These are phyloP conservation scores for Haemorhous mexicanus DNA, from an alignment of 2,113 vertebrate species.

Conservation along the genomic window DNA sequence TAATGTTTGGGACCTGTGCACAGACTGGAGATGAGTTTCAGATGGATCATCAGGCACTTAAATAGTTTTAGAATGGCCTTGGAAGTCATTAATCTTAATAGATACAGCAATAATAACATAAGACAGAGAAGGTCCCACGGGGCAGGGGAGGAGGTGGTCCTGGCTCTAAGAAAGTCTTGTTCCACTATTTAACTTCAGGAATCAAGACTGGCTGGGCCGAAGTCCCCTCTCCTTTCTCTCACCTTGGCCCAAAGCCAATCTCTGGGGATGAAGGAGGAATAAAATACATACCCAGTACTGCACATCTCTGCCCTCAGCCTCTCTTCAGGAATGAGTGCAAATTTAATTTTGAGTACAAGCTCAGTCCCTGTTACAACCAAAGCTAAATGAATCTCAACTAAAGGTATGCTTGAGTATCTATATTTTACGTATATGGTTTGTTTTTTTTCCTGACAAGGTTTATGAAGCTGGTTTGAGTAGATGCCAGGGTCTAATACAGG, in stretches of 20 bases:
- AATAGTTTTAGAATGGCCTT: not conserved
- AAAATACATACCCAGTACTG: not conserved
- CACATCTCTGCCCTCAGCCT: not conserved
- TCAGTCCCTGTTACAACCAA: not conserved
- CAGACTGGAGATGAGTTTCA: conserved; percentile 29
- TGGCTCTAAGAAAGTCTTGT: not conserved
- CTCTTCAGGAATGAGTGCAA: not conserved
- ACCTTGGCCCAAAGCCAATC: not conserved
- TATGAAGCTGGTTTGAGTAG: not conserved
- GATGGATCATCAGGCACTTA: conserved; percentile 2
- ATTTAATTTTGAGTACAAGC: not conserved
- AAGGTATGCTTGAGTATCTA: not conserved
- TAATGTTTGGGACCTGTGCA: not conserved
- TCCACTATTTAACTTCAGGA: not conserved
- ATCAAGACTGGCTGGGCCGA: not conserved
- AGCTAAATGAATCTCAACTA: not conserved
- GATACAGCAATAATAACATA: not conserved
- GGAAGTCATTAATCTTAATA: not conserved
- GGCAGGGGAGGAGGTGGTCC: not conserved
- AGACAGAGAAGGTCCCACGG: not conserved
- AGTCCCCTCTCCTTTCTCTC: not conserved
- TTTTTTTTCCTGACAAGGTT: not conserved
- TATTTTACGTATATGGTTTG: fast-evolving
- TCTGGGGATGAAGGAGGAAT: not conserved
- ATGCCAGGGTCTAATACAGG: not conserved